Base-by-base conservation (phyloP, 2,888 invertebrate genomes). In the Meandrusa payeni region DNA sequence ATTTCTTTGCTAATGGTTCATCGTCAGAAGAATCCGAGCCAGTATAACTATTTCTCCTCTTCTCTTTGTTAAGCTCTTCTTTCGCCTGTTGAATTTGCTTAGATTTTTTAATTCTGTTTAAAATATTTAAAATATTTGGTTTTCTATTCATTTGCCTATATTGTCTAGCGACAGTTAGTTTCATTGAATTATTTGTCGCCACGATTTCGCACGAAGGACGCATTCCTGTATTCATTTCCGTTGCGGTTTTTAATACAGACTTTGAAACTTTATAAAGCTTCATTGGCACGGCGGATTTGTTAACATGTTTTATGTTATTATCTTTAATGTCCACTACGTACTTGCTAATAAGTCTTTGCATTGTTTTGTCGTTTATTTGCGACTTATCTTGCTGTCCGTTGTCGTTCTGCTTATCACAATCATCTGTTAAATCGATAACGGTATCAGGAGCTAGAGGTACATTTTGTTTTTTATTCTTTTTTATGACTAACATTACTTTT, bases 391-490 rank as follows among this genome's bases (percentile, higher is more conserved):
- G 23, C 41, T 28, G 4, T 5, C 5, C 5, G 3, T 19, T 3
- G 7, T 20, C 11, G 15, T 23, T 31, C 48, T 23, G 20, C 9
- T 53, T 55, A 1, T 59, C 61, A 5, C 50, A 47, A 3, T 81
- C 80, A 15, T 75, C 70, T 6, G 80, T 85, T 34, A 85, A 62
- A 52, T 85, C 83, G 5, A 82, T 76, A 1, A 74, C 57, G 3
- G 52, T 3, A 13, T 40, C 13, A 2, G 23, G n/a, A 23, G 11
- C n/a, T 10, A 19, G 12, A 2, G 3, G 27, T 19, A 4, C 9
- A 15, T 32, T 31, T 27, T 2, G 2, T 26, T 47, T 51, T 3
- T 5, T 0, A 29, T 54, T 61, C 57, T 63, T 71, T 54, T 75
- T 77, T 43, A 85, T 68, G 41, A 66, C 66, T 3, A 86, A 74